Percentiles rank a stretch among this genome's conserved stretches.
Conservation (phyloP, 2,113 vertebrate species). For the Atractosteus spatula region DNA sequence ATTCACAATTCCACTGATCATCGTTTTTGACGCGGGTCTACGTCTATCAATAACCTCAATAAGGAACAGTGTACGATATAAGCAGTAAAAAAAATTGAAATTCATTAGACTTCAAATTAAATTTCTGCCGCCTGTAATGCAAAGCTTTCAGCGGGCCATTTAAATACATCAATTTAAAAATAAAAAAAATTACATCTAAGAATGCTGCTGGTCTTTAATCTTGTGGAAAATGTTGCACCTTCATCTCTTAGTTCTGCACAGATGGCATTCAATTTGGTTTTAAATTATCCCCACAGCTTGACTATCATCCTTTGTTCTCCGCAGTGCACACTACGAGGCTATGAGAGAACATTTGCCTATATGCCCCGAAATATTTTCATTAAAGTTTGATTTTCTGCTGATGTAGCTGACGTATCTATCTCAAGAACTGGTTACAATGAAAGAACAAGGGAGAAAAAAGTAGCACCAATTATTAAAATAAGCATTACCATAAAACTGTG, state of each 20-base stretch:
- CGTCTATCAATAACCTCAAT: neutral
- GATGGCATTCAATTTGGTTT: conserved; percentile 41
- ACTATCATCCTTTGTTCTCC: conserved; percentile 26
- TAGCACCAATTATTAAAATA: neutral
- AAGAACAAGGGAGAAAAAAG: neutral
- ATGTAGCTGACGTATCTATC: too few relatives aligned
- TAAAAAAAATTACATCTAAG: conserved; percentile 17
- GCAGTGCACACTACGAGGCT: conserved; percentile 21
- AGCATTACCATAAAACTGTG: too few relatives aligned
- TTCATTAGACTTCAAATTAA: neutral
- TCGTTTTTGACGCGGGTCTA: neutral
- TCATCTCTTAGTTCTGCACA: conserved; percentile 31
- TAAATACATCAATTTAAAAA: conserved; percentile 17
- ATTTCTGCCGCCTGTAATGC: neutral
- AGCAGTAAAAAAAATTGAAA: neutral
- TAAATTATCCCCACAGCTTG: conserved; percentile 27
- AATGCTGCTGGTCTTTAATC: conserved; percentile 29
- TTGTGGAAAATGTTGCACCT: conserved; percentile 23
- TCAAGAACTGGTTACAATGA: too few relatives aligned
- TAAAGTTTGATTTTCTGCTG: too few relatives aligned
- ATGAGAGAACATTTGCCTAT: conserved; percentile 31
- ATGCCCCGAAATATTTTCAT: conserved; percentile 35
- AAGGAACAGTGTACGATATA: neutral
- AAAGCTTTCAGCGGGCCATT: neutral
- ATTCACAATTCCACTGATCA: neutral